Conservation (phyloP, 2,888 invertebrate genomes). For the Agrochola macilenta region DNA sequence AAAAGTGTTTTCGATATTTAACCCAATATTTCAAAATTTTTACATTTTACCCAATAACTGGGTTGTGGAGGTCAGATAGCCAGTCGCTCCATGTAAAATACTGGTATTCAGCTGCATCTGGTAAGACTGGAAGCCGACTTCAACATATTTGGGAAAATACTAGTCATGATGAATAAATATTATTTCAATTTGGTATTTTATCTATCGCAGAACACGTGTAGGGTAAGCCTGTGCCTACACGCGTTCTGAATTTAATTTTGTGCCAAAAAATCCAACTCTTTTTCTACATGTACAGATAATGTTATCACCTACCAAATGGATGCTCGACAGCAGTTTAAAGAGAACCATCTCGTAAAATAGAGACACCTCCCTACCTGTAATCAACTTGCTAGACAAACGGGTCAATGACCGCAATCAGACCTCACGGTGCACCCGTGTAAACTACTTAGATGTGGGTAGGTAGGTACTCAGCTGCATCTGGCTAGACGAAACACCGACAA, state of each 20-base stretch:
- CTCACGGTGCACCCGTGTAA: slow-evolving; percentile 2
- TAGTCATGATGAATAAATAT: too few species aligned
- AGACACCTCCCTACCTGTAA: background rate
- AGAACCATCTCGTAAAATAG: background rate
- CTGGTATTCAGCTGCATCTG: too few species aligned
- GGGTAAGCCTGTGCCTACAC: background rate
- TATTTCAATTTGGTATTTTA: too few species aligned
- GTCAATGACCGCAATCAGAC: slow-evolving; percentile 37
- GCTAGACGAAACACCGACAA: slow-evolving; percentile 31
- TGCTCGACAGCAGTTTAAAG: background rate
- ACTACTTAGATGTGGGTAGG: slow-evolving; percentile 10
- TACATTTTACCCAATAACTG: too few species aligned
- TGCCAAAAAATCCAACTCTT: background rate
- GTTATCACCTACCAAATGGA: background rate
- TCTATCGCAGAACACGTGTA: too few species aligned
- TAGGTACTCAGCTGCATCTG: slow-evolving; percentile 20
- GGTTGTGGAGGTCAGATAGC: too few species aligned
- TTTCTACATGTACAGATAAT: background rate
- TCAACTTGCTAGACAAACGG: slow-evolving; percentile 28
- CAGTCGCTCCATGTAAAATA: too few species aligned
- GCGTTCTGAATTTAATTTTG: background rate
- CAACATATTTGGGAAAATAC: too few species aligned
- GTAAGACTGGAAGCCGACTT: too few species aligned
- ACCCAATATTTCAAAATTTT: too few species aligned
- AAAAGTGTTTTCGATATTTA: too few species aligned